Conservation (phyloP, 2,888 invertebrate genomes). For the Neoaliturus tenellus region DNA sequence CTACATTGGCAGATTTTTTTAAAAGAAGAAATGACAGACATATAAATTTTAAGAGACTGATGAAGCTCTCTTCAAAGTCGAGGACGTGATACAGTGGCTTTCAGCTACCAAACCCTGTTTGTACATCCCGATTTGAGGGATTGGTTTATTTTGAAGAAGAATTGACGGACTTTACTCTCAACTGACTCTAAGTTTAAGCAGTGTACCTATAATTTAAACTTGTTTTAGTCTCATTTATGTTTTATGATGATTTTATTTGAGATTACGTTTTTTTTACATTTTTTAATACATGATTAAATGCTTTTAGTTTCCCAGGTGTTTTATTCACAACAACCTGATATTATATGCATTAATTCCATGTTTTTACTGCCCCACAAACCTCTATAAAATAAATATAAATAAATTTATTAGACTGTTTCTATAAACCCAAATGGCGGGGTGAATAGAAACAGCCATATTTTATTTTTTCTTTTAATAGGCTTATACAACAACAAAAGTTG, state of each 20-base stretch:
- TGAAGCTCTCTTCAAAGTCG: constrained; percentile 54
- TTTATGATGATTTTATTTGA: neutral
- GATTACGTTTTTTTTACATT: neutral
- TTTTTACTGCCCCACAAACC: constrained; percentile 32
- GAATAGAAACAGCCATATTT: constrained; percentile 51
- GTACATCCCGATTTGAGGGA: constrained; percentile 28
- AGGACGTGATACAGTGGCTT: constrained; percentile 36
- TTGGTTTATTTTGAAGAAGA: constrained; percentile 23
- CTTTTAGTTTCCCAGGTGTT: neutral
- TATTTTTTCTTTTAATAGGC: no score
- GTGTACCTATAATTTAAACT: neutral
- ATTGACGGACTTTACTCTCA: constrained; percentile 28
- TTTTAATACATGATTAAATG: constrained; percentile 1
- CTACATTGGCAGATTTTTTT: constrained; percentile 57
- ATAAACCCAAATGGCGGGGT: constrained; percentile 45
- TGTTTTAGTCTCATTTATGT: neutral
- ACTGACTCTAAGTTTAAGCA: neutral
- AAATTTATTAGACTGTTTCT: constrained; percentile 39
- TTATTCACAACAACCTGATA: constrained; percentile 17
- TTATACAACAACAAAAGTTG: no score
- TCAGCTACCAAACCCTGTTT: constrained; percentile 33
- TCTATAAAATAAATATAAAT: neutral
- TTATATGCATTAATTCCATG: constrained; percentile 6
- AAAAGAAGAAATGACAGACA: constrained; percentile 51
- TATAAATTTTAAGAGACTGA: constrained; percentile 58